Evolutionary conservation across 2,888 invertebrate species (phyloP), one percentile per base, ranked within the genome.

Genomic region (Oscheius myriophilus): DNA sequence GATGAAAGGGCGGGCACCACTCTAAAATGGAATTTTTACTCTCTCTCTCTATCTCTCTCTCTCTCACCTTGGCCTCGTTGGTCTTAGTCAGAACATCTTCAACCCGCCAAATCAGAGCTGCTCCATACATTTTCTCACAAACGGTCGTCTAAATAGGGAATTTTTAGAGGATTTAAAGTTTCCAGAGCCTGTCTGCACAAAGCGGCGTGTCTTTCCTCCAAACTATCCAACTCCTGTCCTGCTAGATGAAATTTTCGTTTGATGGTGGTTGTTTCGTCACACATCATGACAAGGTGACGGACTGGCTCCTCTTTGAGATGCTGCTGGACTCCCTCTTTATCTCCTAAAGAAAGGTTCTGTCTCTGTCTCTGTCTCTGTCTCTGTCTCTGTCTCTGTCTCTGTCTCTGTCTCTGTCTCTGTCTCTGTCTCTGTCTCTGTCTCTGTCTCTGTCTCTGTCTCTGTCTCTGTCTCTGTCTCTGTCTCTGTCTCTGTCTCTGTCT

Each of bases 51-150:
- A 9, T 42, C 42, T 7, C 12, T 53, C 21, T n/a, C 11, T 1
- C 9, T 14, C 21, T 21, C 12, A 73, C 75, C 70, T 75, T 79
- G 4, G 79, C 87, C 49, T 87, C 87, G 61, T 86, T 82, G 41
- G 82, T 79, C 61, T 83, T 83, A 49, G 85, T 85, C 55, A 68
- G 62, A 72, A 85, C 84, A 39, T 86, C 81, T 58, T 88, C 87
- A 43, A 88, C 87, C 66, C 84, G 84, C 88, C 88, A 88, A 23
- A 88, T 82, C 11, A 87, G 71, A 71, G 88, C 87, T 11, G 87
- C 79, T 2, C 88, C 88, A 74, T 87, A 87, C 70, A 87, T 76
- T 68, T 87, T 87, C 73, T 87, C 86, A 63, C 87, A 79, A 1
- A 80, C 72, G 42, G 86, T 82, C 1, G 87, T 83, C 73, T 83